phyloP scores from a whole-genome alignment of 2,797 vertebrate genomes.

The Bovichtus variegatus region DNA sequence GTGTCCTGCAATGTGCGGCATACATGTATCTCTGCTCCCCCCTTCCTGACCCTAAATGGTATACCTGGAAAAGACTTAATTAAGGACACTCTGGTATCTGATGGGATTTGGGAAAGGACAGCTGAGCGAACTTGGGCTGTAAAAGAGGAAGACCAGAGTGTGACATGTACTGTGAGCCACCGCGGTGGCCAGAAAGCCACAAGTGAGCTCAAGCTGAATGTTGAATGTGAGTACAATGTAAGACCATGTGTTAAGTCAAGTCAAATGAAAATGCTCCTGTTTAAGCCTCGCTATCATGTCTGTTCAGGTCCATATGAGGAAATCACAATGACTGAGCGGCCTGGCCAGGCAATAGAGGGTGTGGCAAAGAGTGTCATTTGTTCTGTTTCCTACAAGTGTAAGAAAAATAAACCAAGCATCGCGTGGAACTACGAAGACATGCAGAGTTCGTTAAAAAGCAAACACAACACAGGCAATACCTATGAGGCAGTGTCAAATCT shows the following conservation, averaged over 20 bases:
- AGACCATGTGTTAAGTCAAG: background rate
- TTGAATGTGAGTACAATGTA: conserved; percentile 68
- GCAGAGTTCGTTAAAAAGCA: conserved; percentile 8
- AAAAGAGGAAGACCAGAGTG: conserved; percentile 48
- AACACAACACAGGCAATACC: background rate
- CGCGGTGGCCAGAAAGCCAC: conserved; percentile 50
- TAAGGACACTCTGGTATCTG: conserved; percentile 35
- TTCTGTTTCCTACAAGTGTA: conserved; percentile 68
- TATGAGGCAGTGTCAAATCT: conserved; percentile 53
- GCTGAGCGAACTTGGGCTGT: conserved; percentile 47
- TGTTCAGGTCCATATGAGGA: conserved; percentile 61
- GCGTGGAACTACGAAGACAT: conserved; percentile 74
- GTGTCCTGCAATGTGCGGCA: conserved; percentile 70
- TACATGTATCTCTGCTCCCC: conserved; percentile 57
- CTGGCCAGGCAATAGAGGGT: conserved; percentile 60
- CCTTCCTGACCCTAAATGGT: conserved; percentile 42
- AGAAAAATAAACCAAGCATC: conserved; percentile 52
- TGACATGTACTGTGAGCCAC: conserved; percentile 61
- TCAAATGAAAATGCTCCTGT: background rate
- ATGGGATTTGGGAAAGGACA: conserved; percentile 68
- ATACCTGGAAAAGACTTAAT: background rate
- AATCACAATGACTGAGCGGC: conserved; percentile 59
- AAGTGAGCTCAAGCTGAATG: conserved; percentile 51
- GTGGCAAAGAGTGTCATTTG: conserved; percentile 64
- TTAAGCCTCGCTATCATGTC: background rate